Conservation (phyloP, 2,888 invertebrate genomes). For the Drosophila hamatofila region DNA sequence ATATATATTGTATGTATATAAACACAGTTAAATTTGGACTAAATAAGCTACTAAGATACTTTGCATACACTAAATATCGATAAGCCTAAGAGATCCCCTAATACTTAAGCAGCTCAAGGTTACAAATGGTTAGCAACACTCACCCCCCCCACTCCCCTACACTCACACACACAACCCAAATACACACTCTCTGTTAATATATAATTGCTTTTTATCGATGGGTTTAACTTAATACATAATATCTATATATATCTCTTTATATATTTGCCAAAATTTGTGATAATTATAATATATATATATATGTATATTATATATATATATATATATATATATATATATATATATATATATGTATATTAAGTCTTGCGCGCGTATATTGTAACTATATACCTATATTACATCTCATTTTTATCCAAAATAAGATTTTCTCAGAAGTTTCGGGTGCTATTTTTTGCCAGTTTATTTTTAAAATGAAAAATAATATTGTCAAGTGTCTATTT, state of each 20-base stretch:
- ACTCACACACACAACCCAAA: neutral
- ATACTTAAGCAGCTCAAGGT: constrained; percentile 18
- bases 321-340: neutral
- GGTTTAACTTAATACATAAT: constrained; percentile 2
- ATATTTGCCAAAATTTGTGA: too few relatives aligned
- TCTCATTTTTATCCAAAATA: neutral
- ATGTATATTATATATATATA: neutral
- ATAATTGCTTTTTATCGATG: constrained; percentile 12
- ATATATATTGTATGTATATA: neutral
- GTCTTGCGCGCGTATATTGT: neutral
- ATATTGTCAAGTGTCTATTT: neutral
- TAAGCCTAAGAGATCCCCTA: constrained; percentile 2
- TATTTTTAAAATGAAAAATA: too few relatives aligned
- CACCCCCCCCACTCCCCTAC: neutral
- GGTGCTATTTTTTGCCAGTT: neutral
- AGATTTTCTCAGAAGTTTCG: neutral
- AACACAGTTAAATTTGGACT: constrained; percentile 36
- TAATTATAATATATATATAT: too few relatives aligned
- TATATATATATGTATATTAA: neutral
- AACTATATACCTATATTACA: constrained; percentile 3
- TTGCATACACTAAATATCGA: constrained; percentile 10
- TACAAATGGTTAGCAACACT: constrained; percentile 2
- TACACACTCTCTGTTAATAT: constrained; percentile 3
- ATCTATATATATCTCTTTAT: too few relatives aligned
- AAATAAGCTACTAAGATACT: constrained; percentile 17